Conservation (phyloP, 1,140 invertebrate species). For the Chrysopa pallens region DNA sequence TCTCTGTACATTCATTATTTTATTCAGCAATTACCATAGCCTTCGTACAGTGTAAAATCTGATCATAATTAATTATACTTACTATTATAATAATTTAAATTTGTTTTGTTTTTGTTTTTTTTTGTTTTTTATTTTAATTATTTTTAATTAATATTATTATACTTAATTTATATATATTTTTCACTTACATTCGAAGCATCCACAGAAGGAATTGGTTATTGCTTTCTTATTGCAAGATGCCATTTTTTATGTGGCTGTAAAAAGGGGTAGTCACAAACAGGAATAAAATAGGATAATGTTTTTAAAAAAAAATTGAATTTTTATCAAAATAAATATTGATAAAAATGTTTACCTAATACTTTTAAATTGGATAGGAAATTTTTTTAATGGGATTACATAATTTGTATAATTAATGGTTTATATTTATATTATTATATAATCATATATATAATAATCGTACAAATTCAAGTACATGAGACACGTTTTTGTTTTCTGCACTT, state of each 20-base stretch:
- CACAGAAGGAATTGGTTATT: conserved; percentile 31
- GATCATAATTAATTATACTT: conserved; percentile 22
- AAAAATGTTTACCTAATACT: no score
- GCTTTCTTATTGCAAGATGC: conserved; percentile 31
- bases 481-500: no score
- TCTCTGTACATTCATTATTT: conserved; percentile 27
- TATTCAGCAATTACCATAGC: conserved; percentile 14
- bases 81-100: conserved; percentile 20
- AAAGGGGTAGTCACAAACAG: background rate
- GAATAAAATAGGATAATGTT: no score
- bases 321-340: no score
- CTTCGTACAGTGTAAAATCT: conserved; percentile 23
- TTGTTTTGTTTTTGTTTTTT: conserved; percentile 7
- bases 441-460: no score
- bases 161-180: conserved; percentile 22
- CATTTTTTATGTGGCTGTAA: conserved; percentile 10
- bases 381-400: no score
- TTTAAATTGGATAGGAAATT: no score
- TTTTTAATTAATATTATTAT: conserved; percentile 15
- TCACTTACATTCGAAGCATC: conserved; percentile 19
- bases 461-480: no score
- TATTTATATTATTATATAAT: no score
- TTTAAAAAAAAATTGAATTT: no score
- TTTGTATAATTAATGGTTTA: no score
- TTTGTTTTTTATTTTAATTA: conserved; percentile 5